phyloP scores from a whole-genome alignment of 2,797 vertebrate genomes.

The Trachurus trachurus region DNA sequence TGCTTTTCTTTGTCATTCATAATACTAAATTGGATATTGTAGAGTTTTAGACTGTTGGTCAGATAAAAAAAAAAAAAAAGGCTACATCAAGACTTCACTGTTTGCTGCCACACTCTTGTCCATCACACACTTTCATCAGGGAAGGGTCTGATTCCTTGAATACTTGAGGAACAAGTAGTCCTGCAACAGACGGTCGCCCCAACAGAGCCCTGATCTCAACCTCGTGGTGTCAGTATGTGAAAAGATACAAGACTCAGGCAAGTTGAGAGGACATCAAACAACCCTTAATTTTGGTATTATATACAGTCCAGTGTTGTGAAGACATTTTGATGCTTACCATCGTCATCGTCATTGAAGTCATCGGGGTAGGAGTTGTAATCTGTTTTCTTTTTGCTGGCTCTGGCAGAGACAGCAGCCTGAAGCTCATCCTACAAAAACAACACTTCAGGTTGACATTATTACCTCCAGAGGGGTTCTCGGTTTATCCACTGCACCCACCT shows the following conservation, averaged over 20 bases:
- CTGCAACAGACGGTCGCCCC: neutral
- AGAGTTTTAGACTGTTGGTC: too few species aligned
- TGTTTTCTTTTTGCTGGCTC: conserved; percentile 77
- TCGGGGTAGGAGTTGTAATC: conserved; percentile 83
- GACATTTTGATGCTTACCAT: conserved; percentile 60
- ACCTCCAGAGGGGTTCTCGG: neutral
- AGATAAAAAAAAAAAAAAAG: too few species aligned
- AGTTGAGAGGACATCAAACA: neutral
- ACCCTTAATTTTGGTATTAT: neutral
- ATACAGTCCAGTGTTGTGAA: neutral
- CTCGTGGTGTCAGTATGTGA: neutral
- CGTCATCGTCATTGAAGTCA: conserved; percentile 88
- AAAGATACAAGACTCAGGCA: neutral
- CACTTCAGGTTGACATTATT: neutral
- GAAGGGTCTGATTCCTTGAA: neutral
- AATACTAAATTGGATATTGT: too few species aligned
- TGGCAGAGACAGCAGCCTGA: conserved; percentile 86
- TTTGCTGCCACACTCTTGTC: too few species aligned
- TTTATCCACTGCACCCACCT: neutral
- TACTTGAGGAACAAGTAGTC: neutral
- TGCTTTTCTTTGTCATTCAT: too few species aligned
- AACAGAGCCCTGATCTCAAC: neutral
- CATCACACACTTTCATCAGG: neutral
- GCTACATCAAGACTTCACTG: too few species aligned
- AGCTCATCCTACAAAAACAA: conserved; percentile 87